Percentiles rank a stretch among this genome's conserved stretches.
Evolutionary conservation across 2,797 vertebrate genomes (phyloP).

Genomic region (Loriculus beryllinus): DNA sequence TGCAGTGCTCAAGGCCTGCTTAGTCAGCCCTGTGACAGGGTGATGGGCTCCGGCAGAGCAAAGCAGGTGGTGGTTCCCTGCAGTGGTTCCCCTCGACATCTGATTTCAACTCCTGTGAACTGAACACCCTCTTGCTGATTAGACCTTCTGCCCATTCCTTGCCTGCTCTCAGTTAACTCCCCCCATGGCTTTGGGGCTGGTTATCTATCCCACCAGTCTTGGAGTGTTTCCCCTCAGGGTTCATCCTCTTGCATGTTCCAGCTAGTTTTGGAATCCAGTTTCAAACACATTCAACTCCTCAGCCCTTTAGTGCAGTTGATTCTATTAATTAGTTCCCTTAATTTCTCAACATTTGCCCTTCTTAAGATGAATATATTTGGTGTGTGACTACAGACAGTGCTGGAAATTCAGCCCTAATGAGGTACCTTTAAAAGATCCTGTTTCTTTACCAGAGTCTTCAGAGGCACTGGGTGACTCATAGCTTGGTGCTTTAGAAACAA

Average conservation of each 20-base stretch:
- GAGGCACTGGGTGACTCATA: conserved; percentile 4
- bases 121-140: not conserved
- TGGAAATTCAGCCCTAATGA: conserved; percentile 6
- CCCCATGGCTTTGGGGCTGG: not conserved
- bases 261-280: conserved; percentile 33
- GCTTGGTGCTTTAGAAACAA: not conserved
- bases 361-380: not conserved
- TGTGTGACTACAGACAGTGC: not conserved
- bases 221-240: not conserved
- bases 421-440: not conserved
- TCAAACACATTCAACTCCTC: not conserved
- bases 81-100: not conserved
- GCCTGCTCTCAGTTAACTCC: not conserved
- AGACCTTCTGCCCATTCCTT: not conserved
- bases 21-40: not conserved
- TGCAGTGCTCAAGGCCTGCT: not conserved
- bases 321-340: not conserved
- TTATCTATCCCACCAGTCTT: not conserved
- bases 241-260: not conserved
- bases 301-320: not conserved
- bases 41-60: not conserved
- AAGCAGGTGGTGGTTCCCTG: not conserved
- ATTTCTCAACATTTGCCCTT: conserved; percentile 14
- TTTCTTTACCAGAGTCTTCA: not conserved
- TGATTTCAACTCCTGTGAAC: not conserved